Evolutionary conservation across 1,140 invertebrate genomes (phyloP).

Genomic region (Hypsibius dujardini): DNA sequence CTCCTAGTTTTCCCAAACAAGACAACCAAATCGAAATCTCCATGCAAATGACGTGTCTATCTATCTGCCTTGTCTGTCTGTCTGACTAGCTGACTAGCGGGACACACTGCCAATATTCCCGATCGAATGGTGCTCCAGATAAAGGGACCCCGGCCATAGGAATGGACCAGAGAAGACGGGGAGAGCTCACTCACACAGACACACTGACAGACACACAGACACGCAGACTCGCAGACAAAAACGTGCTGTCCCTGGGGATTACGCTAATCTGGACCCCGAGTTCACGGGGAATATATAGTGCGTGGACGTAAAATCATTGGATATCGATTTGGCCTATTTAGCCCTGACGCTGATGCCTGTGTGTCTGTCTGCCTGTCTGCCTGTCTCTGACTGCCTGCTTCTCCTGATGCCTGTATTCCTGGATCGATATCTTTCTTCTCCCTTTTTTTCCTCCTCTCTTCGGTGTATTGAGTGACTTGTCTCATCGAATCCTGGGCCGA

Average conservation of each 20-base stretch:
- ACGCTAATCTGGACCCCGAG: background rate
- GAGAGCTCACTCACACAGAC: too few species aligned
- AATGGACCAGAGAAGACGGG: background rate
- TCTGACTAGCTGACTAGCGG: too few species aligned
- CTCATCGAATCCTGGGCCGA: too few species aligned
- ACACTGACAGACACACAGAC: too few species aligned
- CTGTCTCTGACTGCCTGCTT: background rate
- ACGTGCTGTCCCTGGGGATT: background rate
- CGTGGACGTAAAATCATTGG: background rate
- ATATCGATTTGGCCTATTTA: slow-evolving; percentile 2
- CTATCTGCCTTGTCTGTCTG: too few species aligned
- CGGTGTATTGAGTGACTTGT: too few species aligned
- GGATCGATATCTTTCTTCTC: background rate
- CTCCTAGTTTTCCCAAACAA: too few species aligned
- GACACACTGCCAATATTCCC: too few species aligned
- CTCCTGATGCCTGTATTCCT: background rate
- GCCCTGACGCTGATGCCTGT: background rate
- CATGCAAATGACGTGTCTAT: too few species aligned
- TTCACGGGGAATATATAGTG: background rate
- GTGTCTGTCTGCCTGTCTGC: background rate
- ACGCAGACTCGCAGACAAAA: too few species aligned
- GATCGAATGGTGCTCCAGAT: too few species aligned
- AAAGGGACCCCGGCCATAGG: background rate
- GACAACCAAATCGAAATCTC: too few species aligned
- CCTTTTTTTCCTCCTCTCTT: background rate